Percentiles rank a stretch among this genome's conserved stretches.
phyloP scores from a whole-genome alignment of 2,888 invertebrate genomes.

The Apamea anceps region DNA sequence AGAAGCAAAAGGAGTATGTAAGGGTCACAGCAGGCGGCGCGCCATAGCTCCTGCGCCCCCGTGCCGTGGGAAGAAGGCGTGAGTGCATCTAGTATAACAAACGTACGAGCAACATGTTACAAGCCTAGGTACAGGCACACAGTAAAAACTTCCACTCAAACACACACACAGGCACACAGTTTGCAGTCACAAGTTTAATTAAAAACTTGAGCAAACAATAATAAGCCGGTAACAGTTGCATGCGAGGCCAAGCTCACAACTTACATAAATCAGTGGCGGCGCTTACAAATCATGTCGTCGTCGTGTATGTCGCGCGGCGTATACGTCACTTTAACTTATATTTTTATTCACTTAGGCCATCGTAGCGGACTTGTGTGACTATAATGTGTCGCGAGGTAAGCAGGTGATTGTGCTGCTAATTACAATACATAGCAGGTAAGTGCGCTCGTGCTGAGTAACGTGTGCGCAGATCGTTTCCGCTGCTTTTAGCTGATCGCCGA shows the following conservation, averaged over 20 bases:
- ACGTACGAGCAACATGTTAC: neutral
- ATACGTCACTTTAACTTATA: conserved; percentile 8
- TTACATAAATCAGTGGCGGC: conserved; percentile 3
- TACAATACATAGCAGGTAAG: neutral
- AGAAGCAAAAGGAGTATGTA: neutral
- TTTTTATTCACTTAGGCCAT: conserved; percentile 19
- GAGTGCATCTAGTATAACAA: neutral
- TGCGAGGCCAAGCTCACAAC: conserved; percentile 11
- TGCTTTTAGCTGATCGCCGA: conserved; percentile 48
- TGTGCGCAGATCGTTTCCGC: conserved; percentile 38
- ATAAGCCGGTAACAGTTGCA: conserved; percentile 36
- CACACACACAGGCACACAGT: conserved; percentile 10
- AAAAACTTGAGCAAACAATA: conserved; percentile 42
- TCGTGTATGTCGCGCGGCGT: neutral
- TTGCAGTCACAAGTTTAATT: conserved; percentile 40
- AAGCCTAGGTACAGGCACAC: neutral
- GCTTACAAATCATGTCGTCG: conserved; percentile 13
- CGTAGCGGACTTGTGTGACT: neutral
- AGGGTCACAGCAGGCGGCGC: neutral
- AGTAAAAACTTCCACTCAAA: conserved; percentile 4
- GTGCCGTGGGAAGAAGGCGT: neutral
- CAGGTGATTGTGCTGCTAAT: neutral
- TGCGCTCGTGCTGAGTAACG: conserved; percentile 7
- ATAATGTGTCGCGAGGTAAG: conserved; percentile 12
- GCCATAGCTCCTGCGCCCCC: neutral